Evolutionary conservation across 2,113 vertebrate genomes (phyloP).

Genomic region (Suricata suricatta): DNA sequence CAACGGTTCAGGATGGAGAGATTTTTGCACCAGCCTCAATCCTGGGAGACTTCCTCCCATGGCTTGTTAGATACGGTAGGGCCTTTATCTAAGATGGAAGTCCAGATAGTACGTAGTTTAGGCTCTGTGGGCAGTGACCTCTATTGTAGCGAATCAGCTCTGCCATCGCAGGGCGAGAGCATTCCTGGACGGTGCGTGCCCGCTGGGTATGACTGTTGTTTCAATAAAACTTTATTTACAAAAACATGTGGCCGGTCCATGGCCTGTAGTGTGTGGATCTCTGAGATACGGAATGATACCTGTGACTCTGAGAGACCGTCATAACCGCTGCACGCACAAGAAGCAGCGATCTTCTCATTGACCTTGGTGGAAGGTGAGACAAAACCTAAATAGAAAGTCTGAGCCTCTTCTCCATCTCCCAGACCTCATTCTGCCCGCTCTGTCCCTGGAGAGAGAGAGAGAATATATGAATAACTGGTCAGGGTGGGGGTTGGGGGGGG

Average conservation of each 20-base stretch:
- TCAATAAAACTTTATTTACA: not conserved
- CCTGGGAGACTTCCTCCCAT: not conserved
- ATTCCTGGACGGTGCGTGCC: fast-evolving
- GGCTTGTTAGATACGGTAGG: not conserved
- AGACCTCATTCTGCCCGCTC: not conserved
- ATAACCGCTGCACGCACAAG: fast-evolving
- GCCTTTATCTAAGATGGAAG: not conserved
- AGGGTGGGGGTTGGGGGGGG: not conserved
- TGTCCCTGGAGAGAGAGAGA: not conserved
- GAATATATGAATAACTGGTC: not conserved
- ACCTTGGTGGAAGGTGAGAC: not conserved
- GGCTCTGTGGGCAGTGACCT: not conserved
- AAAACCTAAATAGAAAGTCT: not conserved
- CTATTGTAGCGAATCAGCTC: not conserved
- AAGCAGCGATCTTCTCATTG: fast-evolving
- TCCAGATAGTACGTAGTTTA: not conserved
- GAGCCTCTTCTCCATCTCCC: not conserved
- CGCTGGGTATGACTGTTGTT: not conserved
- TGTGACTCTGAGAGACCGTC: fast-evolving
- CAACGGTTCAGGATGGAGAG: not conserved
- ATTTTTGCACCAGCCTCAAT: not conserved
- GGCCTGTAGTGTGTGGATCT: not conserved
- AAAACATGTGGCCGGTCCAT: not conserved
- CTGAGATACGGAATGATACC: fast-evolving
- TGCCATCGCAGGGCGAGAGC: not conserved